These are phyloP conservation scores for Thalpophila matura DNA, from an alignment of 2,888 invertebrate species.

Conservation along the genomic window DNA sequence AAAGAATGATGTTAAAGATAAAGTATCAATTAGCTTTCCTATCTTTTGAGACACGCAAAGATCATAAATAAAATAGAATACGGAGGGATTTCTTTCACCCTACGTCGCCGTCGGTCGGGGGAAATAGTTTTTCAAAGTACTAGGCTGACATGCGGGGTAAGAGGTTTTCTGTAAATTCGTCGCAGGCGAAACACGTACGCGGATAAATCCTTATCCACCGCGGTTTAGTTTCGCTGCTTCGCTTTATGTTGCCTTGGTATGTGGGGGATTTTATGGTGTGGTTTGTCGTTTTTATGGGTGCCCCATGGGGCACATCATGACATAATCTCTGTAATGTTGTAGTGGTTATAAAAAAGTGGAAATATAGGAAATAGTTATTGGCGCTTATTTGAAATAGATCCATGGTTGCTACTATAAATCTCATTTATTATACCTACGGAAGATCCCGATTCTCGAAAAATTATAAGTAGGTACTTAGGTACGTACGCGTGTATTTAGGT, in stretches of 20 bases:
- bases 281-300: constrained; percentile 36
- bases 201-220: constrained; percentile 70
- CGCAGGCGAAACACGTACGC: constrained; percentile 67
- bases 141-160: constrained; percentile 73
- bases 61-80: constrained; percentile 41
- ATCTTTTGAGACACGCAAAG: constrained; percentile 41
- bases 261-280: constrained; percentile 46
- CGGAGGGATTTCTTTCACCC: constrained; percentile 39
- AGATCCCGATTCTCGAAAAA: too few species aligned
- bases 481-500: too few species aligned
- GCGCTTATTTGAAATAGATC: too few species aligned
- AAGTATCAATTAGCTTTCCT: constrained; percentile 46
- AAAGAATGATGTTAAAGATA: constrained; percentile 32
- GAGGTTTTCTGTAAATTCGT: constrained; percentile 77
- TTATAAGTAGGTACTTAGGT: too few species aligned
- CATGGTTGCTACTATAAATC: too few species aligned
- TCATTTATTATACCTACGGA: too few species aligned
- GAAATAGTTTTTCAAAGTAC: constrained; percentile 78
- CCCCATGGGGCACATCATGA: constrained; percentile 18
- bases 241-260: constrained; percentile 65
- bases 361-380: constrained; percentile 4
- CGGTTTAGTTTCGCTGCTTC: constrained; percentile 66
- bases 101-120: constrained; percentile 38
- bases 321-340: constrained; percentile 22
- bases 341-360: constrained; percentile 14